Conservation (phyloP, 2,888 invertebrate genomes). For the Dorcus parallelipipedus region DNA sequence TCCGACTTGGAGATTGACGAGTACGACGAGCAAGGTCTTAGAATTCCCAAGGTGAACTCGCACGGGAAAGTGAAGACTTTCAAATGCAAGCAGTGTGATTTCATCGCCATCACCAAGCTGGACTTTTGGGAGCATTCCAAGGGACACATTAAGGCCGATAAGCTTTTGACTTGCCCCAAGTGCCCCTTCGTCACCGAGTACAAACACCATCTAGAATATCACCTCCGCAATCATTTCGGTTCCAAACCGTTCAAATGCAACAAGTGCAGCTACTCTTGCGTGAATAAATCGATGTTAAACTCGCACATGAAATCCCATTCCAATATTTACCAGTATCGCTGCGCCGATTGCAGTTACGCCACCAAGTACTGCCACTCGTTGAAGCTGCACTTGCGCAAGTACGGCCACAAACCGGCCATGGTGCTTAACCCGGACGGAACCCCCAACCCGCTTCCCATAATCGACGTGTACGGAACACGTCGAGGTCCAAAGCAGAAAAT, state of each 20-base stretch:
- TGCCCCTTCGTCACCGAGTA: slow-evolving; percentile 93
- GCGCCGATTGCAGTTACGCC: slow-evolving; percentile 65
- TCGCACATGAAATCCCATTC: slow-evolving; percentile 42
- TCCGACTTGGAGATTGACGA: slow-evolving; percentile 52
- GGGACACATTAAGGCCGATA: slow-evolving; percentile 90
- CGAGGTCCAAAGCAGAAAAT: slow-evolving; percentile 75
- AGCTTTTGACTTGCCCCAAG: slow-evolving; percentile 58
- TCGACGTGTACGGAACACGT: slow-evolving; percentile 87
- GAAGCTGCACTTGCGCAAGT: slow-evolving; percentile 91
- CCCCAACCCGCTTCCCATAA: slow-evolving; percentile 81
- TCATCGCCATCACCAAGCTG: slow-evolving; percentile 79
- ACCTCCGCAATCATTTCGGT: slow-evolving; percentile 36
- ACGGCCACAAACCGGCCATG: slow-evolving; percentile 85
- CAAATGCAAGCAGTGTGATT: slow-evolving; percentile 90
- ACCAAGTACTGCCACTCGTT: slow-evolving; percentile 98
- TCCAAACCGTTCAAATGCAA: slow-evolving; percentile 37
- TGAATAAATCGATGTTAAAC: slow-evolving; percentile 38
- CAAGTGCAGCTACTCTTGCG: slow-evolving; percentile 37
- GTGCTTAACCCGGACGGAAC: slow-evolving; percentile 87
- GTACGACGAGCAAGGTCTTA: slow-evolving; percentile 58
- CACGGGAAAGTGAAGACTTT: slow-evolving; percentile 85
- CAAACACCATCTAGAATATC: slow-evolving; percentile 75
- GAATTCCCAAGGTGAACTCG: slow-evolving; percentile 65
- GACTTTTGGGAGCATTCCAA: slow-evolving; percentile 93
- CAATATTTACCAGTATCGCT: slow-evolving; percentile 37